A percentile compares a stretch with the other conserved stretches of the same genome.
Conservation (phyloP, 1,140 invertebrate genomes). For the Sipha flava region DNA sequence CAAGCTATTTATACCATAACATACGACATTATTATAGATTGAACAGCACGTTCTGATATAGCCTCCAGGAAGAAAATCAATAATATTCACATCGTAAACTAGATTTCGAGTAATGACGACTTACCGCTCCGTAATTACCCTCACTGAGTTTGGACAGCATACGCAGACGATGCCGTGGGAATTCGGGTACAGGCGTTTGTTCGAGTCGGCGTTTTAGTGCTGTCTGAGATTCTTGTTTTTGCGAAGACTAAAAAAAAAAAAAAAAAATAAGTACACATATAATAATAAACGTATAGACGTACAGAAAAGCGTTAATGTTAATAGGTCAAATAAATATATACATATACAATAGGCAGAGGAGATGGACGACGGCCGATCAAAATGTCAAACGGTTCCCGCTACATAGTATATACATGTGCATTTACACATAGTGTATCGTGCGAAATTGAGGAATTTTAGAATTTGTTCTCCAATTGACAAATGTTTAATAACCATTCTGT, state of each 20-base stretch:
- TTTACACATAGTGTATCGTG: too few relatives aligned
- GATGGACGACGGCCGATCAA: not conserved
- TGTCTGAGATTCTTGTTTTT: slow-evolving; percentile 58
- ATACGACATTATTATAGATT: too few relatives aligned
- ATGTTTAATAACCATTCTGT: too few relatives aligned
- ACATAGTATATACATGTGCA: too few relatives aligned
- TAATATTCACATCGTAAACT: not conserved
- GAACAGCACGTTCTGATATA: too few relatives aligned
- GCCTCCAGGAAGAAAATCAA: too few relatives aligned
- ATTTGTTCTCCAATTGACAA: too few relatives aligned
- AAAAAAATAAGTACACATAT: not conserved
- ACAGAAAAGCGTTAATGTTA: not conserved
- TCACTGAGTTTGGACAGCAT: slow-evolving; percentile 84
- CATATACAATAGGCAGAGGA: too few relatives aligned
- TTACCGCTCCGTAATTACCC: slow-evolving; percentile 83
- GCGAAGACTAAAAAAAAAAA: slow-evolving; percentile 54
- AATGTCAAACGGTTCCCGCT: not conserved
- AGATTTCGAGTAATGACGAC: slow-evolving; percentile 35
- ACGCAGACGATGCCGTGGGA: slow-evolving; percentile 72
- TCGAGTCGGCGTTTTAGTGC: slow-evolving; percentile 62
- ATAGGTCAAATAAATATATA: not conserved
- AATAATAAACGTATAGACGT: not conserved
- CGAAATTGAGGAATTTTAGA: too few relatives aligned
- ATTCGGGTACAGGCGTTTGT: slow-evolving; percentile 63
- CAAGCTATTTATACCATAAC: too few relatives aligned